A percentile compares a stretch with the other conserved stretches of the same genome.
phyloP scores from a whole-genome alignment of 2,113 vertebrate genomes.

The Phaethon lepturus region DNA sequence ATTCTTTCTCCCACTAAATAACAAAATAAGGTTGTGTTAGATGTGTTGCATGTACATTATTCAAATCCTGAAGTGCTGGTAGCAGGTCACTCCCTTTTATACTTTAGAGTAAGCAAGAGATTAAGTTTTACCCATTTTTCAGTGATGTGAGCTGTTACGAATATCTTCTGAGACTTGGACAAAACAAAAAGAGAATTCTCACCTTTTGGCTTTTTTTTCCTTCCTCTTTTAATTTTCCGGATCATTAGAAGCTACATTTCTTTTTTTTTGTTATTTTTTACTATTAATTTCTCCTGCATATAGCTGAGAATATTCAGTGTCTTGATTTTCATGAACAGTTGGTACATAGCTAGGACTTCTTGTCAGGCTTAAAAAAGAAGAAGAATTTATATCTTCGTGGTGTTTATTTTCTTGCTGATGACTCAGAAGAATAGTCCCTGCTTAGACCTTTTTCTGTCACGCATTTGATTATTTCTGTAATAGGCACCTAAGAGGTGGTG shows the following conservation, averaged over 20 bases:
- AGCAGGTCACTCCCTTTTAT: neutral
- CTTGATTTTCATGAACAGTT: slow-evolving; percentile 6
- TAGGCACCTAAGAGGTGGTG: neutral
- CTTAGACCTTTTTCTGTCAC: neutral
- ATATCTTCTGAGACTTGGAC: neutral
- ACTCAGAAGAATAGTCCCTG: neutral
- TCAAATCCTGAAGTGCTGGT: neutral
- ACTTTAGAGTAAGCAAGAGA: neutral
- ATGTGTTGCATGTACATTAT: neutral
- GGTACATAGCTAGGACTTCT: neutral
- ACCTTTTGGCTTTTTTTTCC: neutral
- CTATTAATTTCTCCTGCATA: neutral
- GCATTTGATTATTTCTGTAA: neutral
- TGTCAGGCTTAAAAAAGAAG: neutral
- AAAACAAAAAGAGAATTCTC: neutral
- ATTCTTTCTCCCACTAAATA: neutral
- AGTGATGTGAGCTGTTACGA: neutral
- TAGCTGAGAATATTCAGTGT: neutral
- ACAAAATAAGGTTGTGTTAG: neutral
- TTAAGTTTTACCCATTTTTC: neutral
- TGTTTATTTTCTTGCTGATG: neutral
- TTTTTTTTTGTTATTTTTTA: neutral
- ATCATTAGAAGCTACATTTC: neutral
- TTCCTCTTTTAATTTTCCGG: neutral
- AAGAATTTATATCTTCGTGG: neutral